These are phyloP conservation scores for Harpegnathos saltator DNA, from an alignment of 1,140 invertebrate genomes.

Conservation along the genomic window DNA sequence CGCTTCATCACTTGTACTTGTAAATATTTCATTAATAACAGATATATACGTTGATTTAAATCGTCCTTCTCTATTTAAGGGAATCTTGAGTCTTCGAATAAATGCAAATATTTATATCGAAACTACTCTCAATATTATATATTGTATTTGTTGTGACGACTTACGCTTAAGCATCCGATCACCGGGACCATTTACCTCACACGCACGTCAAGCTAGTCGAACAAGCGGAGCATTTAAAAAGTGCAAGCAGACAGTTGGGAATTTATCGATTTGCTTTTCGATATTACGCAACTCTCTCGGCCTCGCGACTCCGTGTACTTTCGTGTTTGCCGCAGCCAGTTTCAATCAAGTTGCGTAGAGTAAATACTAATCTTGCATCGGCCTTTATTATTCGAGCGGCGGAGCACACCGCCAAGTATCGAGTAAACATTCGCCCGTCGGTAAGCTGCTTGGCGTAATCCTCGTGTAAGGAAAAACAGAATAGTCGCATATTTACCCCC, in stretches of 20 bases:
- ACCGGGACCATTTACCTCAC: too few relatives aligned
- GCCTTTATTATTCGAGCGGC: conserved; percentile 26
- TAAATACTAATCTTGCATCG: conserved; percentile 44
- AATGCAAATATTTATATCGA: too few relatives aligned
- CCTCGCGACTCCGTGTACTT: conserved; percentile 2
- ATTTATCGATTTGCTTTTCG: conserved; percentile 3
- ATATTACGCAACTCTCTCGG: background rate
- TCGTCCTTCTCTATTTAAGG: too few relatives aligned
- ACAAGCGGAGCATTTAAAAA: background rate
- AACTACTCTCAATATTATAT: too few relatives aligned
- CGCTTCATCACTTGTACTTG: too few relatives aligned
- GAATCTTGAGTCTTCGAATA: too few relatives aligned
- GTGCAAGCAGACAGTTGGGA: background rate
- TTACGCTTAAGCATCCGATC: too few relatives aligned
- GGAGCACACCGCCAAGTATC: conserved; percentile 1
- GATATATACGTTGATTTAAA: too few relatives aligned
- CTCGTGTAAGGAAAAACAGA: conserved; percentile 46
- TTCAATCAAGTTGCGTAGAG: conserved; percentile 24
- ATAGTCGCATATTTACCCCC: conserved; percentile 45
- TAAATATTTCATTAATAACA: too few relatives aligned
- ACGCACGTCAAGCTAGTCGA: too few relatives aligned
- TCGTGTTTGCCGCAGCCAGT: background rate
- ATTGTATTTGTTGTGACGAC: too few relatives aligned
- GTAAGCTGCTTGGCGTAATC: conserved; percentile 46
- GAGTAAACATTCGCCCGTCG: conserved; percentile 33